A percentile compares a stretch with the other conserved stretches of the same genome.
Evolutionary conservation across 2,797 vertebrate species (phyloP).

Genomic region (Nyctalus aviator): DNA sequence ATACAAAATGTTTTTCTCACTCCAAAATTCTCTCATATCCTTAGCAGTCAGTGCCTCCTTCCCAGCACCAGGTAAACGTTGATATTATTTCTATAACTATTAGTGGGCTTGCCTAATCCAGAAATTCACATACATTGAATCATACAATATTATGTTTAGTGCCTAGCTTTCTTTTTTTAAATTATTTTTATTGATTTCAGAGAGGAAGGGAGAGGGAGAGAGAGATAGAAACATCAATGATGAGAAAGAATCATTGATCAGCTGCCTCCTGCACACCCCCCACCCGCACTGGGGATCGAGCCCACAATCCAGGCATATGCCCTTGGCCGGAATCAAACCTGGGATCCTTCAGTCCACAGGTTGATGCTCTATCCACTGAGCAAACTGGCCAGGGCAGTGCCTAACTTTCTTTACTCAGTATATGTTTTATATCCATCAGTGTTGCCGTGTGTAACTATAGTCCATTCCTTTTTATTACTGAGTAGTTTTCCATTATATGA

Average conservation of each 20-base stretch:
- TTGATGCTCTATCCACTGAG: no score
- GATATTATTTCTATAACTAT: not conserved
- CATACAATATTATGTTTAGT: not conserved
- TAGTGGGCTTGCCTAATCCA: not conserved
- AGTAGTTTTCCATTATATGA: not conserved
- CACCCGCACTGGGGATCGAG: no score
- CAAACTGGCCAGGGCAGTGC: no score
- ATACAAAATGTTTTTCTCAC: not conserved
- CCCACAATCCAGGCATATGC: no score
- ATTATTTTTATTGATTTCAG: no score
- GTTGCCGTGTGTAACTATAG: not conserved
- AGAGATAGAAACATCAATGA: no score
- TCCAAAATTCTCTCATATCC: not conserved
- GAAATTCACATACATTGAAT: not conserved
- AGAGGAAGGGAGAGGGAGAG: no score
- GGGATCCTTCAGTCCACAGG: no score
- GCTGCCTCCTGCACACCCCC: no score
- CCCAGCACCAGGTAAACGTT: not conserved
- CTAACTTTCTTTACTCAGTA: not conserved
- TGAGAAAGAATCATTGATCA: no score
- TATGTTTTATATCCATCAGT: not conserved
- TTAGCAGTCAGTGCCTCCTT: not conserved
- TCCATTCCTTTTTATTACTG: not conserved
- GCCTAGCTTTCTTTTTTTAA: no score
- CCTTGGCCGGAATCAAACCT: no score